Conservation (phyloP, 1,140 invertebrate genomes). For the Heliothis virescens region DNA sequence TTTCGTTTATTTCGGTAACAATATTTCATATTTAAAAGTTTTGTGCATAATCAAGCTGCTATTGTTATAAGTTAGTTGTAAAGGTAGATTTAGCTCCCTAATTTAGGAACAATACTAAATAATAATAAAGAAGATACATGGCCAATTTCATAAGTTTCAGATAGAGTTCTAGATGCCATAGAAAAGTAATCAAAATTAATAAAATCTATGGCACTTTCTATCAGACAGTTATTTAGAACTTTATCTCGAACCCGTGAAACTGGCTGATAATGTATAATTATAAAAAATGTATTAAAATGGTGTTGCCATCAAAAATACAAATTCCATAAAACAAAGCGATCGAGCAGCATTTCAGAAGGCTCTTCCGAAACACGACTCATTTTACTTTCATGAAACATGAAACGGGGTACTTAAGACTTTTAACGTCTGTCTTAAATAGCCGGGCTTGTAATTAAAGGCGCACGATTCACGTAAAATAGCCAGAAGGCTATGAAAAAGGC, state of each 20-base stretch:
- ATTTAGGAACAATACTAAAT: too few species aligned
- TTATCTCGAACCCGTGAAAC: too few species aligned
- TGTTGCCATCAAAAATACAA: too few species aligned
- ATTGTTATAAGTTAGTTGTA: not conserved
- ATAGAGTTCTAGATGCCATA: too few species aligned
- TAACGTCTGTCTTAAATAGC: slow-evolving; percentile 61
- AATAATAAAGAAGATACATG: too few species aligned
- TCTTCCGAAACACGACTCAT: slow-evolving; percentile 49
- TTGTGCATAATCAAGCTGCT: not conserved
- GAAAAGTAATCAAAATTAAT: too few species aligned
- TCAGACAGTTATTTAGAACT: too few species aligned
- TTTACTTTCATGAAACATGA: slow-evolving; percentile 66
- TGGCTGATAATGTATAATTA: too few species aligned
- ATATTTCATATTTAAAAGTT: not conserved
- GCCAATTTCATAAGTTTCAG: too few species aligned
- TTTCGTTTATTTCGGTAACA: not conserved
- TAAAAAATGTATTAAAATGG: too few species aligned
- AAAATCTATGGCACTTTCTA: too few species aligned
- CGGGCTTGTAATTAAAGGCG: slow-evolving; percentile 57
- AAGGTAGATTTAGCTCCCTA: not conserved
- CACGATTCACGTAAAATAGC: slow-evolving; percentile 29
- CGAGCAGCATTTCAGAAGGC: not conserved
- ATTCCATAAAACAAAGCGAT: too few species aligned
- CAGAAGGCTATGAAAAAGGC: slow-evolving; percentile 5
- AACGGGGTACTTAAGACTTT: slow-evolving; percentile 57